Evolutionary conservation across 2,113 vertebrate genomes (phyloP).

Genomic region (Todiramphus chloris): DNA sequence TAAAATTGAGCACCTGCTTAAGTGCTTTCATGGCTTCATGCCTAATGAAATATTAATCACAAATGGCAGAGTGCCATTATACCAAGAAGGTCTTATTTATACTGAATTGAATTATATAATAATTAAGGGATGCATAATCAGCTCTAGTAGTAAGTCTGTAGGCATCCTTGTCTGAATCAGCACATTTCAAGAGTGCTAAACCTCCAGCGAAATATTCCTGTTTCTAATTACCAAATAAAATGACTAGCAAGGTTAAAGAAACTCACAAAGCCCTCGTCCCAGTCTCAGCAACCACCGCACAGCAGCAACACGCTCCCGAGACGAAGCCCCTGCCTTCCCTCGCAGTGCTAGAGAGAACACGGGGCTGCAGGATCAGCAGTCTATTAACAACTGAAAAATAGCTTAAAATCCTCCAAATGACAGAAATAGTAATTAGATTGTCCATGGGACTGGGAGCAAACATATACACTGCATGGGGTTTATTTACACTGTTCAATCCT

Average conservation of each 20-base stretch:
- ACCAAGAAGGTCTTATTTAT: conserved; percentile 48
- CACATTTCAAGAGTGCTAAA: neutral
- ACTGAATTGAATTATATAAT: conserved; percentile 44
- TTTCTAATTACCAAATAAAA: neutral
- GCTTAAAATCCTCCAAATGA: neutral
- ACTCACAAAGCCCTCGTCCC: neutral
- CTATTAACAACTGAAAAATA: neutral
- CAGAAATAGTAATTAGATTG: neutral
- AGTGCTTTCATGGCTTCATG: conserved; percentile 44
- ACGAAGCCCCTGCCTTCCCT: rapidly evolving
- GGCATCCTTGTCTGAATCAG: conserved; percentile 11
- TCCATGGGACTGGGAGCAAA: neutral
- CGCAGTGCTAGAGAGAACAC: rapidly evolving
- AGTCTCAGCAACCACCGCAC: rapidly evolving
- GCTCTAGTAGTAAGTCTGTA: neutral
- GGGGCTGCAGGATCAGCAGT: neutral
- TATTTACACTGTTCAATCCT: neutral
- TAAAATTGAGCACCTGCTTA: conserved; percentile 58
- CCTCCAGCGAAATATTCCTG: neutral
- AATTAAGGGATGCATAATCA: conserved; percentile 42
- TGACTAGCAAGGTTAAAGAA: neutral
- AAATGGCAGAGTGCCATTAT: conserved; percentile 36
- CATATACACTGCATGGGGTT: rapidly evolving
- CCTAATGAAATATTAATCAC: conserved; percentile 68
- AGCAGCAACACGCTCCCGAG: neutral